These are phyloP conservation scores for Typhlichthys eigenmanni DNA, from an alignment of 2,797 vertebrate species.

Conservation along the genomic window DNA sequence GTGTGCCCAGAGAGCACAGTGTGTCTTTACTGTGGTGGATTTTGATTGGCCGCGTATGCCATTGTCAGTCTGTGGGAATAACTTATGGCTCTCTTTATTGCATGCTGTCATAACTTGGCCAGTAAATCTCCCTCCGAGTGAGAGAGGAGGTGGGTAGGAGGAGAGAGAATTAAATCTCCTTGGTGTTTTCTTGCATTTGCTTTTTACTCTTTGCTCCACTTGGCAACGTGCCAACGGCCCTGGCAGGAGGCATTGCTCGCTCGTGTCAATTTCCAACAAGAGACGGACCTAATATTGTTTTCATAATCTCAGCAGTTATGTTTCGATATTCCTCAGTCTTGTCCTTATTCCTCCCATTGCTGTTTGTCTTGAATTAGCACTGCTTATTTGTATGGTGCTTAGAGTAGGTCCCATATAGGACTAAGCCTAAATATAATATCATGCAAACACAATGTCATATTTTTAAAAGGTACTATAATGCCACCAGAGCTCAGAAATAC, in stretches of 20 bases:
- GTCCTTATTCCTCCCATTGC: too few relatives aligned
- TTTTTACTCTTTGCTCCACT: conserved; percentile 36
- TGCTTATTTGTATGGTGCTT: too few relatives aligned
- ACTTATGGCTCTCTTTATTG: conserved; percentile 69
- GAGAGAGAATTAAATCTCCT: conserved; percentile 61
- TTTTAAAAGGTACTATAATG: too few relatives aligned
- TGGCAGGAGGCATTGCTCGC: conserved; percentile 54
- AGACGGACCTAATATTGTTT: conserved; percentile 56
- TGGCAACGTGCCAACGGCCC: conserved; percentile 60
- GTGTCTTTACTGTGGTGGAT: conserved; percentile 51
- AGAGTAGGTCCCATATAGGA: too few relatives aligned
- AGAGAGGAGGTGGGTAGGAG: conserved; percentile 42
- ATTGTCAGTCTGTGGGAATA: conserved; percentile 51
- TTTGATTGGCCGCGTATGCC: conserved; percentile 53
- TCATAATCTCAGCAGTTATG: conserved; percentile 40
- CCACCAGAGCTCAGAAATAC: too few relatives aligned
- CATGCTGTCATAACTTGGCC: conserved; percentile 67
- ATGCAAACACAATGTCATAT: too few relatives aligned
- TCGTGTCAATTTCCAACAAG: conserved; percentile 34
- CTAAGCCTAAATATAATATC: too few relatives aligned
- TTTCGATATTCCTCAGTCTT: too few relatives aligned
- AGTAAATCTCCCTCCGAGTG: conserved; percentile 68
- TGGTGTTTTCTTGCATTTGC: conserved; percentile 50
- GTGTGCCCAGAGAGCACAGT: not conserved
- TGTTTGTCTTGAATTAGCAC: too few relatives aligned